Percentiles rank a stretch among this genome's conserved stretches.
These are phyloP conservation scores for Lypha dubia DNA, from an alignment of 2,888 invertebrate species.

Conservation along the genomic window DNA sequence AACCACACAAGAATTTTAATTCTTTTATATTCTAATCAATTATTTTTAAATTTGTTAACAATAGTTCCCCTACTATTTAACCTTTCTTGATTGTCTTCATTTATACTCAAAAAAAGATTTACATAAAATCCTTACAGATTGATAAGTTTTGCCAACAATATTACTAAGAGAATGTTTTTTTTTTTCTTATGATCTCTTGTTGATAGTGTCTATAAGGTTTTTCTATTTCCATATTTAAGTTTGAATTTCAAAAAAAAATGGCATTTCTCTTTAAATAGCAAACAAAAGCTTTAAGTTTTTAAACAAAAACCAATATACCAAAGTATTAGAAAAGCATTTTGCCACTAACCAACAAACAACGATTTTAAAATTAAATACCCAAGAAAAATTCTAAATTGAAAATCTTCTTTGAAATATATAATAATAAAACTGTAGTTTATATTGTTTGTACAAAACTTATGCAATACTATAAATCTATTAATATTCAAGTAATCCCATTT, in stretches of 20 bases:
- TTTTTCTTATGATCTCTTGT: slow-evolving; percentile 42
- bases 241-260: not conserved
- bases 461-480: slow-evolving; percentile 34
- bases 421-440: slow-evolving; percentile 13
- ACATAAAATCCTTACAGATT: slow-evolving; percentile 64
- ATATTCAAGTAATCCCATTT: slow-evolving; percentile 57
- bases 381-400: slow-evolving; percentile 69
- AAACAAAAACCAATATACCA: not conserved
- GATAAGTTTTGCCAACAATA: slow-evolving; percentile 21
- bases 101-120: slow-evolving; percentile 64
- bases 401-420: slow-evolving; percentile 62
- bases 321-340: not conserved
- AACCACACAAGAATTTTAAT: not conserved
- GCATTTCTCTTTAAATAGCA: not conserved
- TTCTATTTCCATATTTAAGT: slow-evolving; percentile 17
- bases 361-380: slow-evolving; percentile 32
- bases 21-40: not conserved
- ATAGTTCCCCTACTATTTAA: slow-evolving; percentile 47
- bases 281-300: not conserved
- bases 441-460: slow-evolving; percentile 53
- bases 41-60: not conserved
- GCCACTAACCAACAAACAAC: not conserved
- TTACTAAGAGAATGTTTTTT: slow-evolving; percentile 49
- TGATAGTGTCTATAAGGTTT: slow-evolving; percentile 51
- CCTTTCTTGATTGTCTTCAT: slow-evolving; percentile 61